Conservation (phyloP, 2,113 vertebrate species). For the Struthidea cinerea region DNA sequence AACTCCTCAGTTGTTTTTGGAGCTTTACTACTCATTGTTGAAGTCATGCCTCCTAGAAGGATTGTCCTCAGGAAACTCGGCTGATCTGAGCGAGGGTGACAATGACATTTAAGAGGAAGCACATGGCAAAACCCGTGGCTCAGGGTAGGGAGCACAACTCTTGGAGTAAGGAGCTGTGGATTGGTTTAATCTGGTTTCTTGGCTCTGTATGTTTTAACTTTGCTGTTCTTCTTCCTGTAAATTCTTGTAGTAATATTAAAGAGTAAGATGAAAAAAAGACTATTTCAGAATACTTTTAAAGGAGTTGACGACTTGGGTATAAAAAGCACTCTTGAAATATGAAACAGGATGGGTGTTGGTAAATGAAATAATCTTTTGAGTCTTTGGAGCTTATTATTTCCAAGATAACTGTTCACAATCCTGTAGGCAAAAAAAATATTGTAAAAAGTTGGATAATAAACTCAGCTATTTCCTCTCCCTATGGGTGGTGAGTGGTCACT, state of each 20-base stretch:
- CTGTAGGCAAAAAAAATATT: background rate
- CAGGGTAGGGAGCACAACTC: background rate
- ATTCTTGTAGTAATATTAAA: background rate
- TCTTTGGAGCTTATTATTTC: background rate
- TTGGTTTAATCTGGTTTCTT: background rate
- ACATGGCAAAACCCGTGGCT: background rate
- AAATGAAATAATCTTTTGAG: background rate
- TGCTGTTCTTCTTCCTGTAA: background rate
- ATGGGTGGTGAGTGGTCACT: background rate
- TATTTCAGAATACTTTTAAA: background rate
- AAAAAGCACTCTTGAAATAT: background rate
- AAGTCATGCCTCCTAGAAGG: background rate
- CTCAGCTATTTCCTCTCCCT: background rate
- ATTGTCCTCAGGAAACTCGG: background rate
- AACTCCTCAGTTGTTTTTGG: background rate
- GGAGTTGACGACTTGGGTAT: background rate
- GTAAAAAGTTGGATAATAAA: background rate
- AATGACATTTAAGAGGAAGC: background rate
- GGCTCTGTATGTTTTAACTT: background rate
- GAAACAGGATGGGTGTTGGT: background rate
- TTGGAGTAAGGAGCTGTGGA: background rate
- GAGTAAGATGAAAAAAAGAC: background rate
- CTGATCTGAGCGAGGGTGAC: background rate
- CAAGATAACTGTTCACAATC: background rate
- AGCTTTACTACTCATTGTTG: background rate